Evolutionary conservation across 2,113 vertebrate genomes (phyloP), one percentile per base, ranked within the genome.

Genomic region (Narcine bancroftii): DNA sequence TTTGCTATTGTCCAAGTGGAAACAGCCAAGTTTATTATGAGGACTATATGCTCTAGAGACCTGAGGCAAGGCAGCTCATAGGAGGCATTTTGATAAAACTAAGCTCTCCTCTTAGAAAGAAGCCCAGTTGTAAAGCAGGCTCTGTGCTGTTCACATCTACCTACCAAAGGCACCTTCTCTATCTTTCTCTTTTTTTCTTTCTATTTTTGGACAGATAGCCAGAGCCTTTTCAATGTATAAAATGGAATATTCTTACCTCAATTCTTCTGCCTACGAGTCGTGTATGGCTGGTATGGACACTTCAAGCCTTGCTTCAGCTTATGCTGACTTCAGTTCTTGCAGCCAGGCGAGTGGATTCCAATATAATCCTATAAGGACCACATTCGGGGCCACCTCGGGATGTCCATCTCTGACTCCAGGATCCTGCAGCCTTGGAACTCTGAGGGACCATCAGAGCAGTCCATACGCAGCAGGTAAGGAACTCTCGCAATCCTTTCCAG

Each of bases 221-320:
- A 97, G 97, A 98, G 96, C 97, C 96, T 98, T 98, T 98, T 98
- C 99, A 97, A 99, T 99, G 99, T 99, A 99, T 99, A 99, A 99
- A 99, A 99, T 99, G 99, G 99, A 99, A 98, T 99, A 99, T 98
- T 99, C 99, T 98, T 99, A 99, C 98, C 98, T 99, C 96, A 99
- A 99, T 97, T 99, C 99, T 97, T 99, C 99, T 96, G 98, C 99
- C 97, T 99, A 99, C 98, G 99, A 99, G 97, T 99, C 99, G 94
- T 99, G 99, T 97, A 99, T 99, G 99, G 98, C 98, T 96, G 99
- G 99, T 95, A 99, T 99, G 98, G 99, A 99, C 97, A 99, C 98
- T 92, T 98, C 98, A 92, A 99, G 98, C 96, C 95, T 99, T 97
- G 98, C 99, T 95, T 99, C 98, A 96, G 98, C 99, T 95, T 99